A percentile compares a stretch with the other conserved stretches of the same genome.
These are phyloP conservation scores for Crotalus horridus DNA, from an alignment of 2,113 vertebrate genomes.

Conservation along the genomic window DNA sequence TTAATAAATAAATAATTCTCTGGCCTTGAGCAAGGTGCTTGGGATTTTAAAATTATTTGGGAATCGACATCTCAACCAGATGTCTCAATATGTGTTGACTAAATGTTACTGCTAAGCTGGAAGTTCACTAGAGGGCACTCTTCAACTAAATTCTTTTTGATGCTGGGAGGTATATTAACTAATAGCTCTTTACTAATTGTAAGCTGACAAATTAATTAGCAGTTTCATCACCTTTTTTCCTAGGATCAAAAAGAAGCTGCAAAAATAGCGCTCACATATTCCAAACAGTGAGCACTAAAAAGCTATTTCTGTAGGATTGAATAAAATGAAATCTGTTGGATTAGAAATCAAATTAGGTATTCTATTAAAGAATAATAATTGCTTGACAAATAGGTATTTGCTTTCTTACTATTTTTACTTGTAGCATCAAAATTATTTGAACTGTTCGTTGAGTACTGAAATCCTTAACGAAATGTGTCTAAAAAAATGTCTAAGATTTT, in stretches of 20 bases:
- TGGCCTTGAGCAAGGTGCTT: not conserved
- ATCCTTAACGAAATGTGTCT: not conserved
- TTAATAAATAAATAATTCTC: not conserved
- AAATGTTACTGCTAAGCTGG: not conserved
- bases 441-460: not conserved
- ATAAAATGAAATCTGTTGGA: not conserved
- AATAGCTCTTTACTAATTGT: not conserved
- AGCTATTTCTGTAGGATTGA: not conserved
- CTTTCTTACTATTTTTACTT: not conserved
- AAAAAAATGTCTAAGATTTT: not conserved
- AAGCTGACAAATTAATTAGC: not conserved
- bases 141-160: not conserved
- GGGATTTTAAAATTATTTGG: not conserved
- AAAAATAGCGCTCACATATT: not conserved
- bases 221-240: not conserved
- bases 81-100: not conserved
- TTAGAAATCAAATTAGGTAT: not conserved
- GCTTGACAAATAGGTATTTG: not conserved
- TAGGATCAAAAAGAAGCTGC: not conserved
- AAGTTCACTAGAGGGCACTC: slow-evolving; percentile 6
- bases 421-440: not conserved
- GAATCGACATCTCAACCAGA: not conserved
- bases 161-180: not conserved
- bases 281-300: not conserved
- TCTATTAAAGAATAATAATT: not conserved